Conservation (phyloP, 1,140 invertebrate genomes). For the Aphaenogaster ashmeadi region DNA sequence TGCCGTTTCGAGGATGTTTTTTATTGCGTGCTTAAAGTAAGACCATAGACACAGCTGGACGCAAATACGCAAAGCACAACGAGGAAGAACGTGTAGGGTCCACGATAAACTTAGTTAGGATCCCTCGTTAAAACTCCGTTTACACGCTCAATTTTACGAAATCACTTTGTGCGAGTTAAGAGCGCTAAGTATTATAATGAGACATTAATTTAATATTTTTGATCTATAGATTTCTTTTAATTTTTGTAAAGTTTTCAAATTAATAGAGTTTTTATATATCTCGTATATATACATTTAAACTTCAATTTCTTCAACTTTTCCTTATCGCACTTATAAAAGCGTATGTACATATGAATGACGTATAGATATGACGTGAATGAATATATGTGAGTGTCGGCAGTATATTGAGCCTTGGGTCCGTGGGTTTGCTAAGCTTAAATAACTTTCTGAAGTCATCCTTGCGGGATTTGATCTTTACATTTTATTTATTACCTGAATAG, state of each 20-base stretch:
- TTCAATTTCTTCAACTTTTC: no score
- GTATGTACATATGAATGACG: no score
- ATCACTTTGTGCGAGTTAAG: conserved; percentile 20
- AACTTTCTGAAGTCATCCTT: neutral
- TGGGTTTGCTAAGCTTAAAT: no score
- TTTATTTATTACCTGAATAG: neutral
- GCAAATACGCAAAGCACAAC: conserved; percentile 48
- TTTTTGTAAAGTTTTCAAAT: neutral
- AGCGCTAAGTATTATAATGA: conserved; percentile 44
- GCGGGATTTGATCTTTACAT: neutral
- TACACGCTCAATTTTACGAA: conserved; percentile 59
- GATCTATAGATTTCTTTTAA: neutral
- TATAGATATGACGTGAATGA: no score
- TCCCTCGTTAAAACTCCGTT: conserved; percentile 58
- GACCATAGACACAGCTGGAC: conserved; percentile 60
- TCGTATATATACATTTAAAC: neutral
- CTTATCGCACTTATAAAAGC: no score
- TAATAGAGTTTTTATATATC: neutral
- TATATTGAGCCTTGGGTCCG: no score
- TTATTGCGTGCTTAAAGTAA: conserved; percentile 47
- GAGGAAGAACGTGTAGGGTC: conserved; percentile 9
- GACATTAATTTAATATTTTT: conserved; percentile 13
- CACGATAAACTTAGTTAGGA: conserved; percentile 50
- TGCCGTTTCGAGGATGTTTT: conserved; percentile 49
- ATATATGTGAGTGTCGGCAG: no score